Evolutionary conservation across 2,888 invertebrate species (phyloP), one percentile per base, ranked within the genome.

Genomic region (Thera britannica): DNA sequence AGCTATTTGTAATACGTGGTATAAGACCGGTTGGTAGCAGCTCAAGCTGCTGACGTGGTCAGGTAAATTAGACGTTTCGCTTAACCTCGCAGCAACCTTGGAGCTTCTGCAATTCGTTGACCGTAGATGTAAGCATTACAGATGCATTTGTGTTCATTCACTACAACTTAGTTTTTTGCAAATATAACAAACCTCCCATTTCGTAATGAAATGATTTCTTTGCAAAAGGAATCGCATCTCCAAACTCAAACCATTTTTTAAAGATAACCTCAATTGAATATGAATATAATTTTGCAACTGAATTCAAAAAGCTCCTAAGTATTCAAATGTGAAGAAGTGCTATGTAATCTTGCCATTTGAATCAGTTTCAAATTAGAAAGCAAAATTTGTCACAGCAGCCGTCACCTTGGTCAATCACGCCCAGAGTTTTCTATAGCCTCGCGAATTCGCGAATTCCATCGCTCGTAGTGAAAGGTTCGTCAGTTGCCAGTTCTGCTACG

Each of bases 381-480:
- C 38, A 59, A 60, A 59, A 54, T 59, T 65, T 58, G 59, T 61
- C 65, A 34, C 52, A 55, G 48, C 55, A 56, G 52, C 52, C 52
- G 63, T 36, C 12, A 9, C 34, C 58, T 44, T 52, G 48, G 11
- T 49, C 60, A 65, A 60, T 58, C 58, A 58, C 48, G 34, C 58
- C 44, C 54, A 65, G 62, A 54, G 51, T 65, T 65, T 35, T 60
- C 49, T 44, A 59, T 52, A 68, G 67, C 62, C 56, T 61, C 66
- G 71, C 67, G 65, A 67, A 68, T 70, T 72, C 57, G 67, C 70
- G 58, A 76, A 75, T 78, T 73, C 70, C 72, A 71, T 70, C 68
- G 63, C 63, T 66, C 75, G 38, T 76, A 88, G 90, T 90, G 89
- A 90, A 91, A 91, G 89, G 87, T 84, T 84, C 74, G 79, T 81